Conservation (phyloP, 2,888 invertebrate genomes). For the Eristalinus sepulchralis region DNA sequence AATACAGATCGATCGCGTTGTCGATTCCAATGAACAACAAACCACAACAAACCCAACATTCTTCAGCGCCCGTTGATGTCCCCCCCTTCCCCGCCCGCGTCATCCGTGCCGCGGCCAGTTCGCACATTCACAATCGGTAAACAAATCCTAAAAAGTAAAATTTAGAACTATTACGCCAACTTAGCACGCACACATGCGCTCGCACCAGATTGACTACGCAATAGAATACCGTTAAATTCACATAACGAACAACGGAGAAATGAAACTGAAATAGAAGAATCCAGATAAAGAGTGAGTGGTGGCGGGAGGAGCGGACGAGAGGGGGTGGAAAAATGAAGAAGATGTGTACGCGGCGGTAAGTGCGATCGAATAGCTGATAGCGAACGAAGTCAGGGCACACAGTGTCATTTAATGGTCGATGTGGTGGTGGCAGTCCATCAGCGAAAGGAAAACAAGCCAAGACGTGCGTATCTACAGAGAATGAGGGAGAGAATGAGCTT, state of each 20-base stretch:
- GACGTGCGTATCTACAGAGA: neutral
- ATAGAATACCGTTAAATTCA: constrained; percentile 47
- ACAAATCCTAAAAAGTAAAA: constrained; percentile 50
- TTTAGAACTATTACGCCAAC: constrained; percentile 36
- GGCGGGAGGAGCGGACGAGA: neutral
- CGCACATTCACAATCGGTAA: constrained; percentile 8
- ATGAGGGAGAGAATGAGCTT: too few relatives aligned
- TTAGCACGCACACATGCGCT: constrained; percentile 4
- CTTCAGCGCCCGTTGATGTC: neutral
- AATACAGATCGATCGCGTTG: neutral
- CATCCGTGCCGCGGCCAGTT: neutral
- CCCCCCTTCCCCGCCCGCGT: neutral
- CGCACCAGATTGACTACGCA: constrained; percentile 28
- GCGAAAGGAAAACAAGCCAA: constrained; percentile 51
- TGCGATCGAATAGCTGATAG: neutral
- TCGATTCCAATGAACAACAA: neutral
- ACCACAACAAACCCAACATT: neutral
- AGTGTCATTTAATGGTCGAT: neutral
- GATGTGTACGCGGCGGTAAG: too few relatives aligned
- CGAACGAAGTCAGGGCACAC: neutral
- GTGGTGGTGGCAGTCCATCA: constrained; percentile 4
- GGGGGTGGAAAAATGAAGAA: neutral
- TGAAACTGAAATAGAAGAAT: constrained; percentile 34
- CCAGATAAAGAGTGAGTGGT: neutral
- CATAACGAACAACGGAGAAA: constrained; percentile 38